Evolutionary conservation across 2,797 vertebrate species (phyloP), one percentile per base, ranked within the genome.

Genomic region (Menidia menidia): DNA sequence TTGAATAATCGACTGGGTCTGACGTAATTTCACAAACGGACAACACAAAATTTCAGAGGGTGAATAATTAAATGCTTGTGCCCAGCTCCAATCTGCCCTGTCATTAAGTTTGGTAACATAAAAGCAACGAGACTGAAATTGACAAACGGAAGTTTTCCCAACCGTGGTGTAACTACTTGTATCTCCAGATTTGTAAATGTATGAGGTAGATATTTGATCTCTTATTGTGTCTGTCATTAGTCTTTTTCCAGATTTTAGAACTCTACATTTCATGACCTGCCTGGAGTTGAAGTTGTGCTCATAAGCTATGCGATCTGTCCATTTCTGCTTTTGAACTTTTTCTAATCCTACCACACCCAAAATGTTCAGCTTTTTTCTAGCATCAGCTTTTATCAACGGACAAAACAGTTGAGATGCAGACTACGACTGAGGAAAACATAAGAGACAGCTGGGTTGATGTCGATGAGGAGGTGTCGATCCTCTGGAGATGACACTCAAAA

Each of bases 21-120:
- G 74, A 74, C 77, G 64, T 73, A 47, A 45, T 11, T 54, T 64
- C 55, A 74, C 65, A 73, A 62, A 80, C 81, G 77, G 48, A 68
- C 85, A 84, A 81, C 70, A 68, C 82, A 69, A 86, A 85, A 77
- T 86, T 85, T 82, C 85, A 77, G 63, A 87, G 88, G 85, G 86
- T 73, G 80, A 82, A 86, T 73, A 66, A 47, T 77, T 62, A 89
- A 80, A 81, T 60, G 63, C 48, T 73, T 55, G 69, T 77, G 86
- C 88, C 83, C 84, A 81, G 82, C 67, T 63, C 84, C 75, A 68
- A 58, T 68, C 69, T 71, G 77, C 69, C 42, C 62, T 86, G 83
- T 86, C 73, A 79, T 82, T 78, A 89, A 87, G 71, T 81, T 68
- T 39, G 69, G 75, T 88, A 87, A 91, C 64, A 65, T 80, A 70